Percentiles rank a stretch among this genome's conserved stretches.
phyloP scores from a whole-genome alignment of 2,888 invertebrate species.

The Habrosyne pyritoides region DNA sequence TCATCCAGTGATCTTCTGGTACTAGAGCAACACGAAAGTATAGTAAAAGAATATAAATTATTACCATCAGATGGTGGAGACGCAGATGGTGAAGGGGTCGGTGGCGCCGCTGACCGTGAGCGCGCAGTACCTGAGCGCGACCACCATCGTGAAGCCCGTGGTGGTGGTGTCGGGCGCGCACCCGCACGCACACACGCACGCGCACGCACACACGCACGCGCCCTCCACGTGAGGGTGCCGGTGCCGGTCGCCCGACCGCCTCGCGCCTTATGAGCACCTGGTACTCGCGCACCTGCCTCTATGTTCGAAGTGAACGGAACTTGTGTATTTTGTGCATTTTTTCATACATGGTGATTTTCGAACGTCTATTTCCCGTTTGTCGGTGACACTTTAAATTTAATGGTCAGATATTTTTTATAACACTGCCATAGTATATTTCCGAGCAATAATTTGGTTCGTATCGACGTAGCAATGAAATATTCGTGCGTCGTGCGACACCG shows the following conservation, averaged over 20 bases:
- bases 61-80: conserved; percentile 69
- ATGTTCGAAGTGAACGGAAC: conserved; percentile 12
- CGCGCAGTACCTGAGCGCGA: conserved; percentile 86
- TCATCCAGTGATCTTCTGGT: conserved; percentile 21
- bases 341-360: neutral
- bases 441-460: conserved; percentile 43
- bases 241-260: conserved; percentile 24
- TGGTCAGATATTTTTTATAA: neutral
- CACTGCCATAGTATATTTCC: conserved; percentile 43
- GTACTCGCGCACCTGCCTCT: conserved; percentile 25
- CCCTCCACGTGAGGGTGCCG: conserved; percentile 33
- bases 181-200: conserved; percentile 27
- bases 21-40: conserved; percentile 18
- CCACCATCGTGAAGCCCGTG: conserved; percentile 86
- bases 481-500: neutral
- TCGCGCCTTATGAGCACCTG: conserved; percentile 30
- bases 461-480: conserved; percentile 10
- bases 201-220: conserved; percentile 15
- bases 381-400: neutral
- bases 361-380: neutral
- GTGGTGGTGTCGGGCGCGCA: conserved; percentile 82
- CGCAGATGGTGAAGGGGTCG: conserved; percentile 82
- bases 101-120: conserved; percentile 86
- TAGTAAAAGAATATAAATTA: conserved; percentile 5
- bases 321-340: neutral